A percentile compares a stretch with the other conserved stretches of the same genome.
phyloP scores from a whole-genome alignment of 1,140 invertebrate species.

The Rhyzopertha dominica region DNA sequence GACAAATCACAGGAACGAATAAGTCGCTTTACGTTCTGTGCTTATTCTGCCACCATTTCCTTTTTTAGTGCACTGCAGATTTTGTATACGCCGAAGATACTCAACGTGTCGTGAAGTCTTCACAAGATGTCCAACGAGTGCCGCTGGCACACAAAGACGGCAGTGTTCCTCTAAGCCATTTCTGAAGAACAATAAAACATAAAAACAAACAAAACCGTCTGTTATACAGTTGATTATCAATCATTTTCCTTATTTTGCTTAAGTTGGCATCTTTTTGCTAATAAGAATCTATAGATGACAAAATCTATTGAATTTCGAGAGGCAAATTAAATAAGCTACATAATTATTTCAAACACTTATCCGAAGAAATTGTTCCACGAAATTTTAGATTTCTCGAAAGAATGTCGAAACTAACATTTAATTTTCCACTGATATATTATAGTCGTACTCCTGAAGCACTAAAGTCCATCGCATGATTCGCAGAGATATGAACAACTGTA shows the following conservation, averaged over 20 bases:
- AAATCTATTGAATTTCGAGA: no score
- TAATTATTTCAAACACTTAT: constrained; percentile 1
- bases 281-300: no score
- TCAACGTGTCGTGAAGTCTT: not conserved
- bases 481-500: not conserved
- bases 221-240: not conserved
- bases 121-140: not conserved
- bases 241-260: not conserved
- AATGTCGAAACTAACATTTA: not conserved
- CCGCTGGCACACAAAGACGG: not conserved
- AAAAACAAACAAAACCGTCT: not conserved
- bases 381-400: not conserved
- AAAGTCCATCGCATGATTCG: constrained; percentile 2
- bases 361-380: not conserved
- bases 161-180: no score
- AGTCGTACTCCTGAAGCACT: constrained; percentile 1
- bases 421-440: not conserved
- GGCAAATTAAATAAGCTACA: not conserved
- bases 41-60: constrained; percentile 13
- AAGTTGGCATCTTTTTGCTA: no score
- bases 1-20: constrained; percentile 25
- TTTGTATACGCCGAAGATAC: constrained; percentile 3
- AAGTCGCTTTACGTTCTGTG: constrained; percentile 16
- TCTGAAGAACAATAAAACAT: not conserved
- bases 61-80: not conserved